A percentile compares a stretch with the other conserved stretches of the same genome.
These are phyloP conservation scores for Piscicola geometra DNA, from an alignment of 2,888 invertebrate species.

Conservation along the genomic window DNA sequence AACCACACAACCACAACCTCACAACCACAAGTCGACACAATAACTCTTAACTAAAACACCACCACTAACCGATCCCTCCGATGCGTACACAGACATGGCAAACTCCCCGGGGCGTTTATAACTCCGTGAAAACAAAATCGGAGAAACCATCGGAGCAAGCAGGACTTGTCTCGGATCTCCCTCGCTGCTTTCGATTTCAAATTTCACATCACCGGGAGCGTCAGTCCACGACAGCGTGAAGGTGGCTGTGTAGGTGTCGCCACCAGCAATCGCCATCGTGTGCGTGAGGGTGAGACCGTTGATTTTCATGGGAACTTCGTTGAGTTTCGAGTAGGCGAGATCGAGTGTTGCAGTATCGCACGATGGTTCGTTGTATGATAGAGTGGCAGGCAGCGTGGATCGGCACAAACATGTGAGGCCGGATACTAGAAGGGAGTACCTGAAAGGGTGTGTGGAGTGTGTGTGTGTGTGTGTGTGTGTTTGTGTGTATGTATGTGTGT, in stretches of 20 bases:
- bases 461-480: not conserved
- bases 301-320: conserved; percentile 11
- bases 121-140: conserved; percentile 44
- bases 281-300: conserved; percentile 17
- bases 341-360: conserved; percentile 43
- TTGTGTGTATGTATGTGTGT: not conserved
- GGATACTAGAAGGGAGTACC: not conserved
- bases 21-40: too few relatives aligned
- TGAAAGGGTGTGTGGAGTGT: not conserved
- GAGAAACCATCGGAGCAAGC: conserved; percentile 44
- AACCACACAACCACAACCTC: too few relatives aligned
- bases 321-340: conserved; percentile 45
- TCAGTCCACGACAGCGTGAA: conserved; percentile 27
- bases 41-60: too few relatives aligned
- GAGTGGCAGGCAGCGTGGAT: not conserved
- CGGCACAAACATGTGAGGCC: not conserved
- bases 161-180: conserved; percentile 42
- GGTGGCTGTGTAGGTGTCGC: not conserved
- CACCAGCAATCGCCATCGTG: not conserved
- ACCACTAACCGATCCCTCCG: conserved; percentile 40
- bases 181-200: conserved; percentile 50
- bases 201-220: conserved; percentile 44
- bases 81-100: conserved; percentile 47
- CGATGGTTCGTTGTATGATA: not conserved
- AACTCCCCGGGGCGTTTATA: conserved; percentile 49